Percentiles rank a stretch among this genome's conserved stretches.
phyloP scores from a whole-genome alignment of 2,888 invertebrate species.

The Cephus runcator region DNA sequence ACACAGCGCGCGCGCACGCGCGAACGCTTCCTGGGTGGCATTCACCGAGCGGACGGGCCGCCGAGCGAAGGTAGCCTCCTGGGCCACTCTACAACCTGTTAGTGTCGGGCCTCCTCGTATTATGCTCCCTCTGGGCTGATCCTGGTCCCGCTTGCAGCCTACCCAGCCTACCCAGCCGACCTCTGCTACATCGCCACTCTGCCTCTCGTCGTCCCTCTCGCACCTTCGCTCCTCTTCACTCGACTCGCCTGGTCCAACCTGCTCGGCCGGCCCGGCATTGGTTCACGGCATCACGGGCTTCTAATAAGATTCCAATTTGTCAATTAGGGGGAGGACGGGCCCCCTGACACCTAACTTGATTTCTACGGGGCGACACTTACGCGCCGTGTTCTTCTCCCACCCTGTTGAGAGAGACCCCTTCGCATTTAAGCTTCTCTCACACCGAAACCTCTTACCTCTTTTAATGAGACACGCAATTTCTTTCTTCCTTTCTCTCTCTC shows the following conservation, averaged over 20 bases:
- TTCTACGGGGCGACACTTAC: slow-evolving; percentile 20
- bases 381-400: neutral
- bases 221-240: slow-evolving; percentile 17
- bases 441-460: no score
- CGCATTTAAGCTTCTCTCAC: no score
- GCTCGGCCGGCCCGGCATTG: slow-evolving; percentile 46
- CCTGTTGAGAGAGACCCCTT: no score
- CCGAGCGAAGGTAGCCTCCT: slow-evolving; percentile 32
- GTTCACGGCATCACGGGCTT: slow-evolving; percentile 51
- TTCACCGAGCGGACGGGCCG: slow-evolving; percentile 58
- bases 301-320: slow-evolving; percentile 79
- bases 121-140: slow-evolving; percentile 41
- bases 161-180: slow-evolving; percentile 22
- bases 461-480: no score
- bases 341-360: slow-evolving; percentile 26
- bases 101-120: slow-evolving; percentile 59
- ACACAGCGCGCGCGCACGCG: slow-evolving; percentile 63
- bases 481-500: no score
- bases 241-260: slow-evolving; percentile 25
- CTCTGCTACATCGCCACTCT: slow-evolving; percentile 9
- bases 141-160: slow-evolving; percentile 45
- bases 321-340: slow-evolving; percentile 71
- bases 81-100: slow-evolving; percentile 59
- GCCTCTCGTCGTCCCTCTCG: slow-evolving; percentile 18
- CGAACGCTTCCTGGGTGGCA: slow-evolving; percentile 64